phyloP scores from a whole-genome alignment of 2,113 vertebrate genomes.

The Limanda limanda region DNA sequence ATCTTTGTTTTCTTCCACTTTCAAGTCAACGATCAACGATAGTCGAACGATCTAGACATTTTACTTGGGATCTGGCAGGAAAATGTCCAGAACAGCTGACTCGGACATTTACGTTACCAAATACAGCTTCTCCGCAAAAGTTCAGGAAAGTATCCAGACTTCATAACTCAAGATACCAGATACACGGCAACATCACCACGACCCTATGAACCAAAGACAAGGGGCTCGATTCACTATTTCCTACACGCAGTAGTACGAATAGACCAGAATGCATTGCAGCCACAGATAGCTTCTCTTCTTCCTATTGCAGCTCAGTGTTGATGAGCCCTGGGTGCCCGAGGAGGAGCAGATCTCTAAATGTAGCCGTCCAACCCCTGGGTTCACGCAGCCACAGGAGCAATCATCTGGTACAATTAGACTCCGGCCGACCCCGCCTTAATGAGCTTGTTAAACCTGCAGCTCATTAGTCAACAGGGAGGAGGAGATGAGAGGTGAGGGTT shows the following conservation, averaged over 20 bases:
- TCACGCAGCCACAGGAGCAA: slow-evolving; percentile 55
- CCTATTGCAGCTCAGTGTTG: neutral
- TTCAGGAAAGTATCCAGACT: no score
- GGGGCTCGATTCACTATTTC: neutral
- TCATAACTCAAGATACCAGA: no score
- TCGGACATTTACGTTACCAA: no score
- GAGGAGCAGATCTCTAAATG: slow-evolving; percentile 35
- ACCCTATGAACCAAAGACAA: neutral
- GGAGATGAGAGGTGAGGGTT: slow-evolving; percentile 19
- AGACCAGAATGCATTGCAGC: neutral
- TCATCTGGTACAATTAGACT: slow-evolving; percentile 62
- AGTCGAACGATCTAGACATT: no score
- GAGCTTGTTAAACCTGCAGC: slow-evolving; percentile 61
- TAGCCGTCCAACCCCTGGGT: slow-evolving; percentile 51
- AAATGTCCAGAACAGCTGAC: no score
- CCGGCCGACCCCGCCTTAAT: slow-evolving; percentile 57
- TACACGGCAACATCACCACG: no score
- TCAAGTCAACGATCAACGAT: no score
- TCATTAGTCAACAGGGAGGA: slow-evolving; percentile 51
- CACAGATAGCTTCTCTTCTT: no score
- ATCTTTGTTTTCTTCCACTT: no score
- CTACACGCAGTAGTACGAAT: neutral
- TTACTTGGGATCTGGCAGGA: no score
- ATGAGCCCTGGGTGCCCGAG: neutral
- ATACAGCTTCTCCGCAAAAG: no score